These are phyloP conservation scores for Chironomus tentans DNA, from an alignment of 2,888 invertebrate genomes.

Conservation along the genomic window DNA sequence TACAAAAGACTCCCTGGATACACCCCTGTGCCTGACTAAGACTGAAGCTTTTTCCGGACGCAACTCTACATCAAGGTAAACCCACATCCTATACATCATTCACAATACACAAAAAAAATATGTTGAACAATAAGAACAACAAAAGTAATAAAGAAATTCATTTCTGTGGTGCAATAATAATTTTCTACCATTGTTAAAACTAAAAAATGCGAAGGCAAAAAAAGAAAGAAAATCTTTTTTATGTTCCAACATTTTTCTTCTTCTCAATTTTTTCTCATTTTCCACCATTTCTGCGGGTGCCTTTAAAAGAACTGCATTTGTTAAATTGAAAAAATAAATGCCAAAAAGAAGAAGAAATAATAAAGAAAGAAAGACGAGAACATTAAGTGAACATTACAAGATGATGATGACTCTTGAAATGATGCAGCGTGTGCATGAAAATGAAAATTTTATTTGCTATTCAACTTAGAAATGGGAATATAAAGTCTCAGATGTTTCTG, in stretches of 20 bases:
- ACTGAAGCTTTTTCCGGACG: too few relatives aligned
- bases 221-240: background rate
- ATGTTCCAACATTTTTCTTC: background rate
- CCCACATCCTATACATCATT: background rate
- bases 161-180: conserved; percentile 5
- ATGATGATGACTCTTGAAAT: background rate
- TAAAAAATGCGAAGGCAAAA: background rate
- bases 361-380: background rate
- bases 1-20: too few relatives aligned
- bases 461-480: background rate
- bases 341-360: background rate
- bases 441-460: background rate
- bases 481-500: background rate
- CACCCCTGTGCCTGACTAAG: too few relatives aligned
- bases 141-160: background rate
- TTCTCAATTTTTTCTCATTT: background rate
- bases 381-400: background rate
- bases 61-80: background rate
- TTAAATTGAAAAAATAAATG: conserved; percentile 5
- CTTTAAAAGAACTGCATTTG: background rate
- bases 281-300: background rate
- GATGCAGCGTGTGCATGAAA: background rate
- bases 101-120: too few relatives aligned
- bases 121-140: background rate
- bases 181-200: conserved; percentile 14